Evolutionary conservation across 2,797 vertebrate genomes (phyloP).

Genomic region (Anas capensis): DNA sequence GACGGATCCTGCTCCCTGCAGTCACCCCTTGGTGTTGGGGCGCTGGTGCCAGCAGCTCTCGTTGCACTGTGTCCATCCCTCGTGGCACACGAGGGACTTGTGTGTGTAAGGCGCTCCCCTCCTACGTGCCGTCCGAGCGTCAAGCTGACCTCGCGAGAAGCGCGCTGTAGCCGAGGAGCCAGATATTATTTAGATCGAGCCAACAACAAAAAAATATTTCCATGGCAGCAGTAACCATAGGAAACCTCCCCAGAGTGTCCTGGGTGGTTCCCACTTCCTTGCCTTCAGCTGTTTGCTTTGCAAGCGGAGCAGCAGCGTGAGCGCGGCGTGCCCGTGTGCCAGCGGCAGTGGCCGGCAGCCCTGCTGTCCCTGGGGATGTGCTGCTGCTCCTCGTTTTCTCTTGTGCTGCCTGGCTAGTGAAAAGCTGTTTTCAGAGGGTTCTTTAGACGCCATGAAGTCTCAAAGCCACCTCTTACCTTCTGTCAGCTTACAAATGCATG

Average conservation of each 20-base stretch:
- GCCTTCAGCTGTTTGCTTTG: slow-evolving; percentile 58
- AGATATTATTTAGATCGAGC: slow-evolving; percentile 73
- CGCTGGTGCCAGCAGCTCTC: not conserved
- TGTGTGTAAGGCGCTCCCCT: not conserved
- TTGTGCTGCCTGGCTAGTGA: not conserved
- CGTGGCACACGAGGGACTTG: not conserved
- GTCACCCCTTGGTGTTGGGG: accelerated
- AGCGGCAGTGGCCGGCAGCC: not conserved
- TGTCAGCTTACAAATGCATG: slow-evolving; percentile 14
- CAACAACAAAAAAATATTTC: slow-evolving; percentile 77
- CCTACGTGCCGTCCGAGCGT: not conserved
- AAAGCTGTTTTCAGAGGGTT: slow-evolving; percentile 36
- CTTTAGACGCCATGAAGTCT: not conserved
- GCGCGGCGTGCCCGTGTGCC: accelerated
- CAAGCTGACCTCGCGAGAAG: slow-evolving; percentile 27
- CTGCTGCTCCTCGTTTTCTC: not conserved
- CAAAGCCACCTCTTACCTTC: slow-evolving; percentile 49
- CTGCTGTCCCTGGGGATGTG: not conserved
- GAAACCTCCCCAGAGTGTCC: slow-evolving; percentile 74
- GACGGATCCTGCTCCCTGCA: accelerated
- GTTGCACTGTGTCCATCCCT: not conserved
- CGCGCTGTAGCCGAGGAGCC: not conserved
- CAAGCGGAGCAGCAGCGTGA: not conserved
- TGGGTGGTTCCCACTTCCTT: slow-evolving; percentile 30
- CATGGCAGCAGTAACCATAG: slow-evolving; percentile 84